Evolutionary conservation across 2,888 invertebrate genomes (phyloP).

Genomic region (Acronicta alni): DNA sequence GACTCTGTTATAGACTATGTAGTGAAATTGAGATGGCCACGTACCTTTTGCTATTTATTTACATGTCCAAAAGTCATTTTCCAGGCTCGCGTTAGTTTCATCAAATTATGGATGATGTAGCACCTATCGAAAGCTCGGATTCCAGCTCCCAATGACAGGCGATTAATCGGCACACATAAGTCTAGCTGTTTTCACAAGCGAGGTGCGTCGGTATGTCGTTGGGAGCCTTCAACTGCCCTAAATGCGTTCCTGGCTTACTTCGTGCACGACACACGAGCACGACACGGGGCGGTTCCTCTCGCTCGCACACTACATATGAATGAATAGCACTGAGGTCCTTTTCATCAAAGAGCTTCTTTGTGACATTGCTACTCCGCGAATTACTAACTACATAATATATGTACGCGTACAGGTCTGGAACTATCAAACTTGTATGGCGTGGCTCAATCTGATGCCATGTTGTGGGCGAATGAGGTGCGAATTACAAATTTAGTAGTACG

Average conservation of each 20-base stretch:
- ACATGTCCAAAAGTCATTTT: too few species aligned
- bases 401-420: constrained; percentile 32
- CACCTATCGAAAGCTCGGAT: too few species aligned
- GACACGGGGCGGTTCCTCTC: constrained; percentile 66
- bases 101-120: too few species aligned
- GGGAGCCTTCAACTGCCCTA: background rate
- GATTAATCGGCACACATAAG: too few species aligned
- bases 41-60: too few species aligned
- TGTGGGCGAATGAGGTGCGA: constrained; percentile 5
- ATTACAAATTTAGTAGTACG: constrained; percentile 22
- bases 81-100: too few species aligned
- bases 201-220: too few species aligned
- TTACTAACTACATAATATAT: constrained; percentile 57
- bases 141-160: too few species aligned
- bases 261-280: constrained; percentile 46
- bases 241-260: constrained; percentile 67
- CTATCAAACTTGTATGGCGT: constrained; percentile 44
- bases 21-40: too few species aligned
- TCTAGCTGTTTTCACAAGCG: too few species aligned
- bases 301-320: constrained; percentile 77
- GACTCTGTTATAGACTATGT: too few species aligned
- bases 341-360: constrained; percentile 79
- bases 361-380: constrained; percentile 61
- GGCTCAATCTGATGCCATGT: constrained; percentile 26
- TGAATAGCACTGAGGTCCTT: constrained; percentile 80